These are phyloP conservation scores for Acropora yongei DNA, from an alignment of 64 coral and sea anemone species.

Conservation along the genomic window DNA sequence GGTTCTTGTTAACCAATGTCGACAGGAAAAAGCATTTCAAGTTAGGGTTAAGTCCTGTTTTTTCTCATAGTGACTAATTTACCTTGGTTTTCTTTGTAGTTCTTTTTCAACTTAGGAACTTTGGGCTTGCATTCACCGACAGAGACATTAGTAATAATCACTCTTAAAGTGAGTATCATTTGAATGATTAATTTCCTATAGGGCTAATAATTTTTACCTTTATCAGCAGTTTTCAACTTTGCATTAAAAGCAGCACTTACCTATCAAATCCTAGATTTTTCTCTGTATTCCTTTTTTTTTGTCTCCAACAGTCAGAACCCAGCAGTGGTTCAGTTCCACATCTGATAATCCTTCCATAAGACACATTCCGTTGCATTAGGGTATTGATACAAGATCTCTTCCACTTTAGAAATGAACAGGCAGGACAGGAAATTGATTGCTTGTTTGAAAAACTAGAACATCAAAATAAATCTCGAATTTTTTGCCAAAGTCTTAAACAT, in stretches of 20 bases:
- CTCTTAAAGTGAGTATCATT: background rate
- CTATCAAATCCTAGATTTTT: background rate
- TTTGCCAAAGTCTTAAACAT: background rate
- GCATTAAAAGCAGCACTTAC: too few species aligned
- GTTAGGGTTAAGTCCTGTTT: too few species aligned
- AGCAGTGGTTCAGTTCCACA: background rate
- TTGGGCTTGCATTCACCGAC: background rate
- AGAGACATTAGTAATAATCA: background rate
- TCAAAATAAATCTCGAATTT: background rate
- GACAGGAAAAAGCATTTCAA: too few species aligned
- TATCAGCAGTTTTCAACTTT: background rate
- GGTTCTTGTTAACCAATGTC: too few species aligned
- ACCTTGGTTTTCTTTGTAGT: too few species aligned
- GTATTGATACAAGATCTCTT: background rate
- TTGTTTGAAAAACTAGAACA: background rate
- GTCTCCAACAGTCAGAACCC: slow-evolving; percentile 5
- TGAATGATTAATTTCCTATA: background rate
- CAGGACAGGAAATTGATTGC: background rate
- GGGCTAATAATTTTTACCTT: background rate
- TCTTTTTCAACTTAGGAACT: background rate
- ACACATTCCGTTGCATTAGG: background rate
- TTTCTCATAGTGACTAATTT: too few species aligned
- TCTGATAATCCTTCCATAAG: slow-evolving; percentile 31
- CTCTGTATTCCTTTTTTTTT: background rate
- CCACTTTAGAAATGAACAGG: background rate